Conservation (phyloP, 2,797 vertebrate species). For the Orientallactaga sibirica region DNA sequence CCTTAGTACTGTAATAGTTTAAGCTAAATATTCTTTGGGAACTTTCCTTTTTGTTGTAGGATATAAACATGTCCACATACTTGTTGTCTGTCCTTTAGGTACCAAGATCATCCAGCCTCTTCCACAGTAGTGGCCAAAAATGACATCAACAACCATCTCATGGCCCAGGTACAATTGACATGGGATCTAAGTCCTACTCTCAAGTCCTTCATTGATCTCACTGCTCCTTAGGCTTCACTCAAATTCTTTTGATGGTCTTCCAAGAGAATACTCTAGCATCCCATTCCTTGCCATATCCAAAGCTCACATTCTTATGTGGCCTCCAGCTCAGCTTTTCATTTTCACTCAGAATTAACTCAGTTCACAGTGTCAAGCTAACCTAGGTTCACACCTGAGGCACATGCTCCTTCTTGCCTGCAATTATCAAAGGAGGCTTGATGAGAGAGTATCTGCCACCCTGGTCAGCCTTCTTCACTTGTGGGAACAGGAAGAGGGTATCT, state of each 20-base stretch:
- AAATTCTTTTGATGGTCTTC: not conserved
- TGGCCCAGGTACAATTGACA: not conserved
- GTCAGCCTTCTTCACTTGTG: not conserved
- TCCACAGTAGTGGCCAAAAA: not conserved
- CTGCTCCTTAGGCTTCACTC: not conserved
- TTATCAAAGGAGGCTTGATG: not conserved
- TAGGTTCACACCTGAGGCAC: not conserved
- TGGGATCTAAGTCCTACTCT: not conserved
- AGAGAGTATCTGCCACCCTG: too few relatives aligned
- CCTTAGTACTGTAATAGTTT: not conserved
- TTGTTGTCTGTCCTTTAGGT: not conserved
- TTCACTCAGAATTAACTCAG: constrained; percentile 32
- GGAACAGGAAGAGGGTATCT: not conserved
- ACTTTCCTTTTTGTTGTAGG: not conserved
- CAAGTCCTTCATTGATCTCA: not conserved
- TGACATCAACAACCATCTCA: not conserved
- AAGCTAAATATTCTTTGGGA: not conserved
- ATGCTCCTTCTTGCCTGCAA: accelerated
- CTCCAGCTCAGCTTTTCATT: constrained; percentile 30
- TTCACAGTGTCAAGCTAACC: not conserved
- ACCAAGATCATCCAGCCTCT: not conserved
- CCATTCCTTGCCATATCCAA: not conserved
- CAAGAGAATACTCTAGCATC: not conserved
- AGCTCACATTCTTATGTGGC: constrained; percentile 31
- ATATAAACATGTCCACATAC: not conserved